A percentile compares a stretch with the other conserved stretches of the same genome.
phyloP scores from a whole-genome alignment of 1,140 invertebrate species.

The Drosophila busckii region DNA sequence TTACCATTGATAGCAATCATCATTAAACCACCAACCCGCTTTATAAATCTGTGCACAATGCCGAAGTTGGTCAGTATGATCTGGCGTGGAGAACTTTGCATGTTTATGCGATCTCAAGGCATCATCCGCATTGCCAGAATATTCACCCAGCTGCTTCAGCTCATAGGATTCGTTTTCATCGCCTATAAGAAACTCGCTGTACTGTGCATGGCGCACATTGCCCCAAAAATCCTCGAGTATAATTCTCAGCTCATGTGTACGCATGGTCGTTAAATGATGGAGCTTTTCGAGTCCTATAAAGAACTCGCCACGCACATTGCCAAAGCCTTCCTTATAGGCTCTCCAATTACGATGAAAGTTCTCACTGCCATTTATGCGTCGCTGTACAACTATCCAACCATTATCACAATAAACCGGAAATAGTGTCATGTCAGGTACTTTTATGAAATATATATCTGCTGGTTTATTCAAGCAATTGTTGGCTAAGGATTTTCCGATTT shows the following conservation, averaged over 20 bases:
- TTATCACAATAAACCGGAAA: slow-evolving; percentile 10
- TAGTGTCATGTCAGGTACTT: background rate
- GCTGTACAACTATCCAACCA: slow-evolving; percentile 21
- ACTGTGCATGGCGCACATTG: slow-evolving; percentile 4
- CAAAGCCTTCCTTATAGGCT: slow-evolving; percentile 7
- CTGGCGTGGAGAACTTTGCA: slow-evolving; percentile 6
- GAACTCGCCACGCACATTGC: slow-evolving; percentile 11
- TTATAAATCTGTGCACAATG: slow-evolving; percentile 3
- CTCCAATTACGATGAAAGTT: slow-evolving; percentile 22
- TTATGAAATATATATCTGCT: background rate
- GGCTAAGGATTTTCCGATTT: background rate
- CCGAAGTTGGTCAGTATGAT: background rate
- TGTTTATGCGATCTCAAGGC: background rate
- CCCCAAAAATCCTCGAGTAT: slow-evolving; percentile 12
- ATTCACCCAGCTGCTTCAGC: slow-evolving; percentile 16
- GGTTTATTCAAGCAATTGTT: background rate
- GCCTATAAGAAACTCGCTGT: slow-evolving; percentile 16
- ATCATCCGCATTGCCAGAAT: slow-evolving; percentile 19
- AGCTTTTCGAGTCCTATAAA: slow-evolving; percentile 25
- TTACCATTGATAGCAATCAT: slow-evolving; percentile 16
- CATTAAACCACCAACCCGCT: slow-evolving; percentile 28
- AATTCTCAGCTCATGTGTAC: slow-evolving; percentile 22
- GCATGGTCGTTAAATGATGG: slow-evolving; percentile 1
- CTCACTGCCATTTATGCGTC: slow-evolving; percentile 14
- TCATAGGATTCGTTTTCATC: slow-evolving; percentile 6